Conservation (phyloP, 1,140 invertebrate genomes). For the Neotoxoptera formosana region DNA sequence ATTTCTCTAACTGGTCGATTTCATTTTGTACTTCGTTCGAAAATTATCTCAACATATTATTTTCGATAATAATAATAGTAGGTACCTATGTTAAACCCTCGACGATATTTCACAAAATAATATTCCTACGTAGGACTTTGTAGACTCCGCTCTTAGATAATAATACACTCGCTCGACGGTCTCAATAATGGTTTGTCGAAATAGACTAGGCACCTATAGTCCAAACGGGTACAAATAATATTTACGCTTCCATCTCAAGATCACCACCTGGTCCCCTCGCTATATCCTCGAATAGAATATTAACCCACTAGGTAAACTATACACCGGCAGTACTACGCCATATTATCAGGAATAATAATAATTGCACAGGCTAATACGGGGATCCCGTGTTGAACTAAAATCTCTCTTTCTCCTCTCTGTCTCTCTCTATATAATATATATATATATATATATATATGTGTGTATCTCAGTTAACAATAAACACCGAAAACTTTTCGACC, state of each 20-base stretch:
- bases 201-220: not conserved
- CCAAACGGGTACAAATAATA: not conserved
- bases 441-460: no score
- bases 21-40: not conserved
- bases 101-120: not conserved
- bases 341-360: not conserved
- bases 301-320: not conserved
- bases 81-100: not conserved
- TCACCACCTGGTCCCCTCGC: not conserved
- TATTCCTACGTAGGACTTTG: not conserved
- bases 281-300: not conserved
- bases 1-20: not conserved
- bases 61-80: no score
- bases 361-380: not conserved
- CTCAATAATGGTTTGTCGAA: not conserved
- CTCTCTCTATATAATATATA: no score
- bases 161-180: not conserved
- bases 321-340: no score
- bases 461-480: not conserved
- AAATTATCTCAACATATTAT: not conserved
- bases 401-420: no score
- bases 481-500: not conserved
- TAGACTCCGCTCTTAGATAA: no score
- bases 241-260: not conserved
- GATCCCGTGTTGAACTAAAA: not conserved